These are phyloP conservation scores for Discoglossus pictus DNA, from an alignment of 2,797 vertebrate species.

Conservation along the genomic window DNA sequence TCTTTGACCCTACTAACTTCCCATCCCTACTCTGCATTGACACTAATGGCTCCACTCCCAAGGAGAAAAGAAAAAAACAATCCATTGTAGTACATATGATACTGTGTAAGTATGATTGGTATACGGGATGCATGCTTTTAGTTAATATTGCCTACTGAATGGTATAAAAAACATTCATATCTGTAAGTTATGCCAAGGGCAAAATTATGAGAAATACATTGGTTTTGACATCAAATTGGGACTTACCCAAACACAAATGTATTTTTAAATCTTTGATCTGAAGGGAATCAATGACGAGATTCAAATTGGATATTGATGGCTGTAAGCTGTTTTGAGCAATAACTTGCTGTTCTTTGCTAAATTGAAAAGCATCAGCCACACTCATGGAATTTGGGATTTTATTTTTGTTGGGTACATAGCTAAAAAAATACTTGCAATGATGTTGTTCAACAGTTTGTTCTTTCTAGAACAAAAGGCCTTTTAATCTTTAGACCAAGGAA, in stretches of 20 bases:
- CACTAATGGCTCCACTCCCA: constrained; percentile 40
- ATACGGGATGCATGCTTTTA: constrained; percentile 38
- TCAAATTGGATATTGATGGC: constrained; percentile 33
- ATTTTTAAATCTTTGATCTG: constrained; percentile 46
- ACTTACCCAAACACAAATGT: constrained; percentile 49
- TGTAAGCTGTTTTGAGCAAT: constrained; percentile 14
- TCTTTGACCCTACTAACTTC: constrained; percentile 42
- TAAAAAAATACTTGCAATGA: background rate
- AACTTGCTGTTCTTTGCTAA: constrained; percentile 17
- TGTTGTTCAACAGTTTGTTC: background rate
- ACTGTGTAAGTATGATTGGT: constrained; percentile 45
- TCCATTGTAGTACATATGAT: constrained; percentile 48
- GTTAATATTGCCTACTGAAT: constrained; percentile 41
- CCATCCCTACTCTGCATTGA: constrained; percentile 43
- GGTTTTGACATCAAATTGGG: constrained; percentile 47
- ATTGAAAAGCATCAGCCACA: constrained; percentile 8
- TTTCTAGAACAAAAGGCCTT: background rate
- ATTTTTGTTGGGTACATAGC: constrained; percentile 10
- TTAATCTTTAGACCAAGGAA: too few relatives aligned
- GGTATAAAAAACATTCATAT: constrained; percentile 36
- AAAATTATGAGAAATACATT: constrained; percentile 43
- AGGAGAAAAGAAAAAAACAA: constrained; percentile 43
- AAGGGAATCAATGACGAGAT: constrained; percentile 24
- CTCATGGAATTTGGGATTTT: background rate
- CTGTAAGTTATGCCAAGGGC: constrained; percentile 43